These are phyloP conservation scores for Sinodicranocentrus sp. DNA, from an alignment of 2,888 invertebrate genomes.

Conservation along the genomic window DNA sequence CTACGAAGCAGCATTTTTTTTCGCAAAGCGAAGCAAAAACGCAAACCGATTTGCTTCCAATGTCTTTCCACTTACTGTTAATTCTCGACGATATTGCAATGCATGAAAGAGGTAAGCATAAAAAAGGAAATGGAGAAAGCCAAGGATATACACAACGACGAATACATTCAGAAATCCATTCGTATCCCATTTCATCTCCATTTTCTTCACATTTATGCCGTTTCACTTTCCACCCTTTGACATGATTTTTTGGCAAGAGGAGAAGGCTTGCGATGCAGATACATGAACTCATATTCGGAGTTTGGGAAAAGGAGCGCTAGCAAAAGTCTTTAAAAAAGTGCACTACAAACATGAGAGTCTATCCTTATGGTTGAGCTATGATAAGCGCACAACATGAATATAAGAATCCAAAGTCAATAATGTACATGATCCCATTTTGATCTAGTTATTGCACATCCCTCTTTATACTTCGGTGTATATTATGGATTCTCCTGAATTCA, in stretches of 20 bases:
- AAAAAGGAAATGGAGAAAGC: background rate
- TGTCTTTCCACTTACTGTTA: conserved; percentile 38
- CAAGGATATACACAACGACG: background rate
- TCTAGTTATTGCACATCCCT: no score
- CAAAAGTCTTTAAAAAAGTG: no score
- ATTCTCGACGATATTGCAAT: conserved; percentile 35
- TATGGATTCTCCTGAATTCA: no score
- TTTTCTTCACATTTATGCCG: conserved; percentile 44
- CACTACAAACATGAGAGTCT: no score
- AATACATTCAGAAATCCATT: conserved; percentile 40
- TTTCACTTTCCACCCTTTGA: conserved; percentile 34
- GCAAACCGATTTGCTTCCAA: conserved; percentile 43
- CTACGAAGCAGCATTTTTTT: conserved; percentile 58
- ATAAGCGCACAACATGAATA: no score
- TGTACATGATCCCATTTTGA: no score
- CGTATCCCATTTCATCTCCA: conserved; percentile 43
- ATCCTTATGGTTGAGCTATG: no score
- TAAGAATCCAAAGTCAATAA: no score
- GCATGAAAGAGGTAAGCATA: background rate
- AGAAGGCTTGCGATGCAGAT: no score
- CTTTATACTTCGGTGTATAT: no score
- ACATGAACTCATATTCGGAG: no score
- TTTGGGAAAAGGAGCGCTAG: no score
- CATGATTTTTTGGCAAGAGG: conserved; percentile 34
- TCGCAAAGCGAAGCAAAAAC: conserved; percentile 42